Evolutionary conservation across 2,888 invertebrate species (phyloP), one percentile per base, ranked within the genome.

Genomic region (Eupithecia vulgata): DNA sequence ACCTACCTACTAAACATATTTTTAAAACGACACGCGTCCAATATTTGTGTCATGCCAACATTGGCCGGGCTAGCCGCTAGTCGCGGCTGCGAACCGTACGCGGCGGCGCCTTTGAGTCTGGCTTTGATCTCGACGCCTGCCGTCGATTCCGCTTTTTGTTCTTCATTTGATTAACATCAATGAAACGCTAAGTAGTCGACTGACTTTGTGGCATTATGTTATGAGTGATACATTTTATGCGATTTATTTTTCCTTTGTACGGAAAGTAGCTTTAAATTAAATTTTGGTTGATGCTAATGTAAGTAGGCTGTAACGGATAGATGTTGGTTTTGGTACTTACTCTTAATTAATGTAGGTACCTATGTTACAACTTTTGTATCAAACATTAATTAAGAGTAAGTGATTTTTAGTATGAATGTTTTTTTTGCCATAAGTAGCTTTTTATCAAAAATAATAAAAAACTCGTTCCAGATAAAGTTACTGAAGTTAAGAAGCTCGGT

Each of bases 111-210:
- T 85, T 84, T 83, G 82, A 85, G 87, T 86, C 87, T 83, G 82
- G 80, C 89, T 88, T 89, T 89, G 89, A 88, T 87, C 85, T 88
- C 81, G 84, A 84, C 82, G 82, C 83, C 85, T 87, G 82, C 84
- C 86, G 88, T 88, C 88, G 87, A 88, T 89, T 87, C 86, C 85
- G 85, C 87, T 84, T 87, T 87, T 87, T 87, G 86, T 87, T 87
- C 87, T 85, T 87, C 74, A 77, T 78, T 78, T 86, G 80, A 84
- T 85, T 84, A 83, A 81, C 84, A 75, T 75, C 75, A 75, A 75
- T 75, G 75, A 75, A 75, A 75, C 69, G 75, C 70, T 73, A 73
- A 75, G 75, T 75, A 73, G 75, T 66, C 72, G 61, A 73, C 72
- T 68, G 72, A 72, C 72, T 72, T 72, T 75, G 75, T 70, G 72